phyloP scores from a whole-genome alignment of 2,888 invertebrate genomes.

The Caenorhabditis imperialis region DNA sequence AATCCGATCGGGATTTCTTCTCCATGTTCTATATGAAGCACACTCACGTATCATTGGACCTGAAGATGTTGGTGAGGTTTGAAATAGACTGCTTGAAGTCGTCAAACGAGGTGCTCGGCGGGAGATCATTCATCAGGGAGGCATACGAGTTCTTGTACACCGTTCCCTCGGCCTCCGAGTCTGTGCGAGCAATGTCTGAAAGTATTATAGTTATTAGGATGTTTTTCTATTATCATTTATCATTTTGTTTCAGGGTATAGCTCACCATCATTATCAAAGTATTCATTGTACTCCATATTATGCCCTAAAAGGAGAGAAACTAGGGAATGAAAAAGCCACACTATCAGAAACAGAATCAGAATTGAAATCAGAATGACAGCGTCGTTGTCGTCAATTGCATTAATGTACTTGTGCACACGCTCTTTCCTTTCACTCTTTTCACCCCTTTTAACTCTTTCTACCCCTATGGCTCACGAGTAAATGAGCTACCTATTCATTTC shows the following conservation, averaged over 20 bases:
- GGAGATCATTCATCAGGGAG: conserved; percentile 51
- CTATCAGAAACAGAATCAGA: background rate
- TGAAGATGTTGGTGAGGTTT: conserved; percentile 37
- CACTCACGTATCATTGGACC: conserved; percentile 46
- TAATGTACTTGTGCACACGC: too few relatives aligned
- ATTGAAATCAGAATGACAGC: too few relatives aligned
- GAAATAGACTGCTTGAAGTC: conserved; percentile 48
- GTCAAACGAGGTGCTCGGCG: conserved; percentile 47
- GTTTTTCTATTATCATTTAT: too few relatives aligned
- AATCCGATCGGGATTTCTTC: conserved; percentile 37
- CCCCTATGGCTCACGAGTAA: too few relatives aligned
- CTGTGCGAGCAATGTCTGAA: conserved; percentile 52
- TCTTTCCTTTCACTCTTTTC: conserved; percentile 18
- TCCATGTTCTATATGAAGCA: background rate
- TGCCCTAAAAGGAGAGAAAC: conserved; percentile 6
- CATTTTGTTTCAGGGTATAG: background rate
- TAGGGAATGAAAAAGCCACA: too few relatives aligned
- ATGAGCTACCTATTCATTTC: too few relatives aligned
- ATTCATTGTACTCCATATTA: conserved; percentile 31
- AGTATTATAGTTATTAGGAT: background rate
- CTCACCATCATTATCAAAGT: conserved; percentile 43
- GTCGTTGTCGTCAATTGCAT: conserved; percentile 5
- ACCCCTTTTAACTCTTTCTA: background rate
- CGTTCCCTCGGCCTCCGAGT: conserved; percentile 46
- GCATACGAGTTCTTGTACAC: conserved; percentile 58